A percentile compares a stretch with the other conserved stretches of the same genome.
phyloP scores from a whole-genome alignment of 1,140 invertebrate genomes.

The Oncopeltus fasciatus region DNA sequence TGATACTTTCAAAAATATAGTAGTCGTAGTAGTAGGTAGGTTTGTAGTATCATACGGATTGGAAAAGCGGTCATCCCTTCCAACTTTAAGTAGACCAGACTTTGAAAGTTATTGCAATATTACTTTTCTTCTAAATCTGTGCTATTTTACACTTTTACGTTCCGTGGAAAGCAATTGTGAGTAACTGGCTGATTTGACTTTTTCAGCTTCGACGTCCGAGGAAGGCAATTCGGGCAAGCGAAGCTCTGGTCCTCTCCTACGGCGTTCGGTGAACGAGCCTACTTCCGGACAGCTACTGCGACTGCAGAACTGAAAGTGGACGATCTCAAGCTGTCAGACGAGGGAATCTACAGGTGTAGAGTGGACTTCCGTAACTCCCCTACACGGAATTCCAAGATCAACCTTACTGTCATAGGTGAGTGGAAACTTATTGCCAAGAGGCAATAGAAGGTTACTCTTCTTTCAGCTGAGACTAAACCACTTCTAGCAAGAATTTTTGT shows the following conservation, averaged over 20 bases:
- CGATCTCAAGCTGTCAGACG: slow-evolving; percentile 53
- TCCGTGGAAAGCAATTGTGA: not conserved
- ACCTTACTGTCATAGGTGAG: slow-evolving; percentile 76
- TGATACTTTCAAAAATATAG: too few relatives aligned
- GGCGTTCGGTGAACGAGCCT: slow-evolving; percentile 62
- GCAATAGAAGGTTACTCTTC: too few relatives aligned
- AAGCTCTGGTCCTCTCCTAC: slow-evolving; percentile 62
- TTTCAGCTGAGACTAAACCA: too few relatives aligned
- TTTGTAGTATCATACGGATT: too few relatives aligned
- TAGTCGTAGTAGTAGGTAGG: too few relatives aligned
- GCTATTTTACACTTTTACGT: too few relatives aligned
- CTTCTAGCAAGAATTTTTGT: too few relatives aligned
- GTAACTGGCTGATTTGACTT: slow-evolving; percentile 21
- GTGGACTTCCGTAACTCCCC: slow-evolving; percentile 79
- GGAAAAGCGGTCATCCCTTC: too few relatives aligned
- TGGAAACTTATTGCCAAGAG: too few relatives aligned
- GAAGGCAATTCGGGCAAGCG: slow-evolving; percentile 55
- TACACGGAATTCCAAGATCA: slow-evolving; percentile 69
- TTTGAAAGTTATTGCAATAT: not conserved
- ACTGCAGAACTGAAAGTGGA: slow-evolving; percentile 58
- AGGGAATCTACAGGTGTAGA: slow-evolving; percentile 69
- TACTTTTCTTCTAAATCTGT: not conserved
- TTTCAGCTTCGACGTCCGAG: slow-evolving; percentile 66
- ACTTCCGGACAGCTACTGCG: slow-evolving; percentile 49
- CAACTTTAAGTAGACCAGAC: not conserved